A percentile compares a stretch with the other conserved stretches of the same genome.
These are phyloP conservation scores for Conops quadrifasciatus DNA, from an alignment of 2,888 invertebrate species.

Conservation along the genomic window DNA sequence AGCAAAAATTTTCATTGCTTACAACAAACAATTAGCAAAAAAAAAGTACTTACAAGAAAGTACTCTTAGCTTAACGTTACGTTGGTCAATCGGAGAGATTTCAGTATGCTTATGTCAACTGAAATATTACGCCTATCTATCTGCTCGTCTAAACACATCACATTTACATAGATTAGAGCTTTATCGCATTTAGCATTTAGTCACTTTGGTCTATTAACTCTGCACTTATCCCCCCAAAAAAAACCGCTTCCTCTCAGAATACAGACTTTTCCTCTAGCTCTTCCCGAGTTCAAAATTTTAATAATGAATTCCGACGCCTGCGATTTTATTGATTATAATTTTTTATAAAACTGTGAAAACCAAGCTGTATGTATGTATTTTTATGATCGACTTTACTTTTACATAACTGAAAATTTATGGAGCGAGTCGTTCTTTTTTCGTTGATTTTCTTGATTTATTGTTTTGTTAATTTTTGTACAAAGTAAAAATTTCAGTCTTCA, in stretches of 20 bases:
- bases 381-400: slow-evolving; percentile 26
- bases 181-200: background rate
- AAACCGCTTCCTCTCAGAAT: slow-evolving; percentile 4
- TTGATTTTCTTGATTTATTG: slow-evolving; percentile 30
- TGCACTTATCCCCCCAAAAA: background rate
- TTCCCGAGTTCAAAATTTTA: slow-evolving; percentile 31
- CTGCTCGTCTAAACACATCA: too few species aligned
- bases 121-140: too few species aligned
- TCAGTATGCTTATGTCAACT: too few species aligned
- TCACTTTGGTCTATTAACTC: too few species aligned
- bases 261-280: too few species aligned
- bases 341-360: slow-evolving; percentile 6
- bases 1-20: too few species aligned
- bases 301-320: slow-evolving; percentile 21
- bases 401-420: slow-evolving; percentile 34
- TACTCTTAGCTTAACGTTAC: too few species aligned
- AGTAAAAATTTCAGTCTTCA: slow-evolving; percentile 28
- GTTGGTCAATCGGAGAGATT: too few species aligned
- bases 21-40: too few species aligned
- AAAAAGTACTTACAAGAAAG: too few species aligned
- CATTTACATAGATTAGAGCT: background rate
- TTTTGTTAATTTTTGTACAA: slow-evolving; percentile 39
- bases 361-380: slow-evolving; percentile 38
- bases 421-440: slow-evolving; percentile 46
- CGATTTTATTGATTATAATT: slow-evolving; percentile 9